Conservation (phyloP, 2,113 vertebrate genomes). For the Bostrychus sinensis region DNA sequence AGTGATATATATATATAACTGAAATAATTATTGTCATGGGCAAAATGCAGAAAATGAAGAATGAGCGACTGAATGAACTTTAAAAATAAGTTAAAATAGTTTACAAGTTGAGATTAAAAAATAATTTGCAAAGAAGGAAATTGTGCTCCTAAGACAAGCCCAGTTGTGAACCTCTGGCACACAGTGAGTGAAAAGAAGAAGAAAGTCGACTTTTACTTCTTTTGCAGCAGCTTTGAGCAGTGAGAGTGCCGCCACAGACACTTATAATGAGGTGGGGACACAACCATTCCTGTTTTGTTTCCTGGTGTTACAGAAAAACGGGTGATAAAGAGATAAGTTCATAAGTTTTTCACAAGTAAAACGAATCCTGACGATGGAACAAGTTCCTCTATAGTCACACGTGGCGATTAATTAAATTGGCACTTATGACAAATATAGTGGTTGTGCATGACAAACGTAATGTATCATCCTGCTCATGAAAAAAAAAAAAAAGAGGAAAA, state of each 20-base stretch:
- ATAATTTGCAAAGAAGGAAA: too few relatives aligned
- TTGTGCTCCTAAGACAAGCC: not conserved
- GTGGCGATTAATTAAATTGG: constrained; percentile 44
- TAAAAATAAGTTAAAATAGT: too few relatives aligned
- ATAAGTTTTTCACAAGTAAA: constrained; percentile 37
- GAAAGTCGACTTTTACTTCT: constrained; percentile 62
- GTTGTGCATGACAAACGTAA: constrained; percentile 14
- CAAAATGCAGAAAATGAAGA: too few relatives aligned
- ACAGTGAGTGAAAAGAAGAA: constrained; percentile 61
- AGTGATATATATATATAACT: too few relatives aligned
- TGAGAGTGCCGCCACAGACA: constrained; percentile 56
- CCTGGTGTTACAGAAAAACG: constrained; percentile 36
- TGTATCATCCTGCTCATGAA: constrained; percentile 6
- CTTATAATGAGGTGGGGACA: constrained; percentile 73
- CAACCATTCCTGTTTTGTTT: constrained; percentile 55
- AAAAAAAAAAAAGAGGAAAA: constrained; percentile 14
- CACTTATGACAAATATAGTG: constrained; percentile 31
- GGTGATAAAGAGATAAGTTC: constrained; percentile 44
- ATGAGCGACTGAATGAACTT: too few relatives aligned
- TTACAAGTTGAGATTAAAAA: not conserved
- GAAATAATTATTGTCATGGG: too few relatives aligned
- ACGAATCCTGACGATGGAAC: constrained; percentile 17
- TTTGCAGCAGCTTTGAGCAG: constrained; percentile 53
- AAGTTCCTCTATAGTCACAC: constrained; percentile 14
- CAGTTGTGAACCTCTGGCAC: not conserved